These are phyloP conservation scores for Tigriopus japonicus DNA, from an alignment of 1,140 invertebrate genomes.

Conservation along the genomic window DNA sequence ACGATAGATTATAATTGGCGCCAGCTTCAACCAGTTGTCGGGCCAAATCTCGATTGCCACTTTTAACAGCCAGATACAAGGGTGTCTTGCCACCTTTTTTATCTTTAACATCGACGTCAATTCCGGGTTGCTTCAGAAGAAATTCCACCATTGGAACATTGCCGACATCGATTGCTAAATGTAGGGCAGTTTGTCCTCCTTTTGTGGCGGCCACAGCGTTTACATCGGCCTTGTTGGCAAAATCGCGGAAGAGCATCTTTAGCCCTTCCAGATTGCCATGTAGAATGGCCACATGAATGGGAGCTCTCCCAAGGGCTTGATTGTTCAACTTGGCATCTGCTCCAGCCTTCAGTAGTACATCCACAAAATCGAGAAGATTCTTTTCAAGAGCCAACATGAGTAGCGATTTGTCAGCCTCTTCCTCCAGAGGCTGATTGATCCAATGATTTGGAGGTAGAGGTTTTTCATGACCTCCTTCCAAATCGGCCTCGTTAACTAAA, in stretches of 20 bases:
- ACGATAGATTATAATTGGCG: too few species aligned
- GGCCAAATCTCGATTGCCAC: too few species aligned
- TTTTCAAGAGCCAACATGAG: neutral
- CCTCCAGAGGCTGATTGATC: slow-evolving; percentile 2
- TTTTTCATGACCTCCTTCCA: neutral
- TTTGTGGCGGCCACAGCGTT: neutral
- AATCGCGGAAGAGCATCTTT: neutral
- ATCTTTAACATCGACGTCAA: slow-evolving; percentile 2
- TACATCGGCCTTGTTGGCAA: neutral
- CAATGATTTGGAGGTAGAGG: neutral
- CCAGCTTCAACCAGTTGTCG: too few species aligned
- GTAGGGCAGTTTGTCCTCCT: slow-evolving; percentile 3
- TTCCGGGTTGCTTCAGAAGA: neutral
- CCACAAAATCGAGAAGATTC: neutral
- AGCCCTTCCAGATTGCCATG: neutral
- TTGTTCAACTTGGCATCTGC: slow-evolving; percentile 2
- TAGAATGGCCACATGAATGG: neutral
- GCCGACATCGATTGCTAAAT: neutral
- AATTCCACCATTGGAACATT: slow-evolving; percentile 2
- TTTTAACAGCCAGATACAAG: slow-evolving; percentile 7
- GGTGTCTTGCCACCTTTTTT: slow-evolving; percentile 13
- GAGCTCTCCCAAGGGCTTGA: neutral
- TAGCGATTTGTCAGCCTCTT: slow-evolving; percentile 5
- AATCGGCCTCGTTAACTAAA: neutral
- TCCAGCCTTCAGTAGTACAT: neutral